phyloP scores from a whole-genome alignment of 2,888 invertebrate species.

The Dicyrtomina minuta region DNA sequence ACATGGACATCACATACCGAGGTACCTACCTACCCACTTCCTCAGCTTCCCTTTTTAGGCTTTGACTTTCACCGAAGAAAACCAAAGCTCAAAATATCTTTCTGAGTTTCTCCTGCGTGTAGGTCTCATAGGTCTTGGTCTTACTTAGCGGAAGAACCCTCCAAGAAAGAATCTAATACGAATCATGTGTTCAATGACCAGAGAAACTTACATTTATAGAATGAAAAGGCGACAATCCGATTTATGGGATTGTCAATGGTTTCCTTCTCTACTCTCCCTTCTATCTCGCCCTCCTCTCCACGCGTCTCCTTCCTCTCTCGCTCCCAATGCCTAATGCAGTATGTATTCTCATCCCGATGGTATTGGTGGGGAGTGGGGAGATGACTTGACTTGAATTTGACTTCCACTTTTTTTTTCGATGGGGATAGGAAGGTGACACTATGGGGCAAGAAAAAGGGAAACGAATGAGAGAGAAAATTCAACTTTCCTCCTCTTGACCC shows the following conservation, averaged over 20 bases:
- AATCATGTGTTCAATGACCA: slow-evolving; percentile 32
- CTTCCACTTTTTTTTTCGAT: not conserved
- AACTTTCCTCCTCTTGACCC: too few species aligned
- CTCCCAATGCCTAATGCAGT: too few species aligned
- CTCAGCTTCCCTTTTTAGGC: not conserved
- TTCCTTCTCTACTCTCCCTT: not conserved
- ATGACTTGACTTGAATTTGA: too few species aligned
- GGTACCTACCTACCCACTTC: too few species aligned
- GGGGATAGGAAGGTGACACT: not conserved
- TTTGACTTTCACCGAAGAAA: not conserved
- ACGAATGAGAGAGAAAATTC: not conserved
- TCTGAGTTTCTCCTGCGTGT: not conserved
- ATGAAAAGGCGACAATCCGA: slow-evolving; percentile 33
- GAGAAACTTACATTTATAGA: slow-evolving; percentile 25
- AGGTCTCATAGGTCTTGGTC: not conserved
- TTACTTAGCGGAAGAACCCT: not conserved
- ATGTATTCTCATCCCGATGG: too few species aligned
- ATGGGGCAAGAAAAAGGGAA: not conserved
- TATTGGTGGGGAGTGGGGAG: too few species aligned
- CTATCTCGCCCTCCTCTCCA: not conserved
- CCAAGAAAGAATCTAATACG: slow-evolving; percentile 14
- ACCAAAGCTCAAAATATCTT: not conserved
- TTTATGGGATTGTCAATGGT: slow-evolving; percentile 28
- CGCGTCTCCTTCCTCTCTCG: not conserved
- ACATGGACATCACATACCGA: too few species aligned